phyloP scores from a whole-genome alignment of 2,113 vertebrate species.

The Calyptomena viridis region DNA sequence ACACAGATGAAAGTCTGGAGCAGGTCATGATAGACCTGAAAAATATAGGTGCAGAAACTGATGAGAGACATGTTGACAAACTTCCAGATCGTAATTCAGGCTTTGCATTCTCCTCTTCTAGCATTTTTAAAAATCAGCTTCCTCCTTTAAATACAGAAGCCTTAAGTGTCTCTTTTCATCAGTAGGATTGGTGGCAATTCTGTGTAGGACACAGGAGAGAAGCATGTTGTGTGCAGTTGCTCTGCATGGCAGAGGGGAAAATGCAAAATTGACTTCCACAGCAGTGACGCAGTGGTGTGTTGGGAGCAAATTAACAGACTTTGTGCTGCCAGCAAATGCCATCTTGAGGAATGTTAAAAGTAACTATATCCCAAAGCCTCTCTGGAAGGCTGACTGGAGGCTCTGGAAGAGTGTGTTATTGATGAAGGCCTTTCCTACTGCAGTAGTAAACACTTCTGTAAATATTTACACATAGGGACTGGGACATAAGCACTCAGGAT shows the following conservation, averaged over 20 bases:
- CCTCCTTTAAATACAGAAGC: background rate
- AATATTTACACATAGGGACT: background rate
- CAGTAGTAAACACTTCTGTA: background rate
- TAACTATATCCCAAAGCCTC: background rate
- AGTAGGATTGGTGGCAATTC: background rate
- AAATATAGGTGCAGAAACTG: background rate
- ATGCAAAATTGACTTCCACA: background rate
- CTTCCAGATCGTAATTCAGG: background rate
- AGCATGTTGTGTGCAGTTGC: background rate
- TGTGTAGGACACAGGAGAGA: fast-evolving
- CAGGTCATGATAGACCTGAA: background rate
- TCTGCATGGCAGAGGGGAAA: fast-evolving
- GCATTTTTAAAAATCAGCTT: background rate
- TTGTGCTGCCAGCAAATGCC: background rate
- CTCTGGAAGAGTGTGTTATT: background rate
- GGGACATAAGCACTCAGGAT: background rate
- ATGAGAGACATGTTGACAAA: background rate
- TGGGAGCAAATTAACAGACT: background rate
- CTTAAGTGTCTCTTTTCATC: background rate
- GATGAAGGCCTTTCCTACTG: background rate
- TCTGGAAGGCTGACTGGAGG: background rate
- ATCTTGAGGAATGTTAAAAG: background rate
- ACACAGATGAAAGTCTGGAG: background rate
- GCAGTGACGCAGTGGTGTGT: background rate
- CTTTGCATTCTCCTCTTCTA: background rate